Conservation (phyloP, 2,797 vertebrate species). For the Peromyscus attwateri region DNA sequence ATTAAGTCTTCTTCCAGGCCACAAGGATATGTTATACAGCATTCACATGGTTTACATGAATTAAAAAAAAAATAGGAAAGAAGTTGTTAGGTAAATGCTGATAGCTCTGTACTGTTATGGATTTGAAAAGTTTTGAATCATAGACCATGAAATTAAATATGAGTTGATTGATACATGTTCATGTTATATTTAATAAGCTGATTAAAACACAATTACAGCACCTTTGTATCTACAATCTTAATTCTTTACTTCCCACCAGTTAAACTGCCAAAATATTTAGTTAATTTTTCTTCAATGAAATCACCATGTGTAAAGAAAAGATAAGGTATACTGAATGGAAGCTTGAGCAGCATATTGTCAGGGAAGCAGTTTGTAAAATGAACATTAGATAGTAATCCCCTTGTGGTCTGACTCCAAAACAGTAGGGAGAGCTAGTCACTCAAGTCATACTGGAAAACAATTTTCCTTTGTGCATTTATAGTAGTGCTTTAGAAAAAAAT, state of each 20-base stretch:
- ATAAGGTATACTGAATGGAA: constrained; percentile 68
- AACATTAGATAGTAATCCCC: constrained; percentile 62
- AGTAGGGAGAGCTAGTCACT: constrained; percentile 17
- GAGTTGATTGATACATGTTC: constrained; percentile 78
- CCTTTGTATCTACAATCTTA: constrained; percentile 77
- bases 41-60: constrained; percentile 59
- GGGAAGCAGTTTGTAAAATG: constrained; percentile 67
- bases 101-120: constrained; percentile 69
- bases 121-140: constrained; percentile 80
- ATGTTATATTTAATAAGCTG: constrained; percentile 78
- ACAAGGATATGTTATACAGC: constrained; percentile 19
- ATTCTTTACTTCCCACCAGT: constrained; percentile 73
- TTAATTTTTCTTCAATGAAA: constrained; percentile 74
- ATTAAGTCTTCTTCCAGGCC: constrained; percentile 24
- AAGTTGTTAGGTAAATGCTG: constrained; percentile 58
- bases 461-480: constrained; percentile 26
- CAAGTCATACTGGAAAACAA: constrained; percentile 30
- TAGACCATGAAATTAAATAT: constrained; percentile 83
- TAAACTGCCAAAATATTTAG: constrained; percentile 69
- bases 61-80: constrained; percentile 69
- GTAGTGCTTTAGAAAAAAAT: not conserved
- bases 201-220: constrained; percentile 80
- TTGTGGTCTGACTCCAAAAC: constrained; percentile 56
- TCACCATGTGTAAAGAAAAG: constrained; percentile 54
- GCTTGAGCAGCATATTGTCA: constrained; percentile 50